Conservation (phyloP, 1,140 invertebrate species). For the Dermatophagoides farinae region DNA sequence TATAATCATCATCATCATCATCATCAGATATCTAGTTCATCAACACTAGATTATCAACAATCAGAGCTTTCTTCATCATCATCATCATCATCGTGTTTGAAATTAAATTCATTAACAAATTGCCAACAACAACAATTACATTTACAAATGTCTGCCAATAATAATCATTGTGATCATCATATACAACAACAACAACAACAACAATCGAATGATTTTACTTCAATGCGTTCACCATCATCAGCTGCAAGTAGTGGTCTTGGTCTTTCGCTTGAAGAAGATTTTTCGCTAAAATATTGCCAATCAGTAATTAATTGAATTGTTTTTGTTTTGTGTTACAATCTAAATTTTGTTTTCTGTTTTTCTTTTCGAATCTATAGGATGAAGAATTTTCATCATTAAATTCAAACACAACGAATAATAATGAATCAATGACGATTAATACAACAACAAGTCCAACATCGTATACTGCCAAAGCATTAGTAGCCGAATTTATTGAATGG, state of each 20-base stretch:
- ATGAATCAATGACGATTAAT: too few species aligned
- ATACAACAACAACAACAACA: neutral
- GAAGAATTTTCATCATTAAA: slow-evolving; percentile 7
- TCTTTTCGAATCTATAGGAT: neutral
- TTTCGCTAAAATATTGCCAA: slow-evolving; percentile 3
- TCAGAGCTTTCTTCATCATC: neutral
- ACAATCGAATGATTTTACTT: neutral
- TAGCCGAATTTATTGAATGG: slow-evolving; percentile 12
- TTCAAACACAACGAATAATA: neutral
- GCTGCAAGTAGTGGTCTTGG: slow-evolving; percentile 5
- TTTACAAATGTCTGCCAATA: neutral
- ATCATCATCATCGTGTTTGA: neutral
- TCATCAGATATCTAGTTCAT: neutral
- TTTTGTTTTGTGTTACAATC: neutral
- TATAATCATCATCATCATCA: neutral
- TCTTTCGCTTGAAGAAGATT: slow-evolving; percentile 8
- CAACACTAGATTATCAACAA: neutral
- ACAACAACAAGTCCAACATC: too few species aligned
- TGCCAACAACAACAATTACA: too few species aligned
- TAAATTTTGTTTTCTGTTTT: neutral
- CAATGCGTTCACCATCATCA: slow-evolving; percentile 5
- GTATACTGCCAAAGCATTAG: neutral
- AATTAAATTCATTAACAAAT: neutral
- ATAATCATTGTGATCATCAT: neutral
- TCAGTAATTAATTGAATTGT: neutral